Base-by-base conservation (phyloP, 2,888 invertebrate genomes). In the Pegoplata infirma region DNA sequence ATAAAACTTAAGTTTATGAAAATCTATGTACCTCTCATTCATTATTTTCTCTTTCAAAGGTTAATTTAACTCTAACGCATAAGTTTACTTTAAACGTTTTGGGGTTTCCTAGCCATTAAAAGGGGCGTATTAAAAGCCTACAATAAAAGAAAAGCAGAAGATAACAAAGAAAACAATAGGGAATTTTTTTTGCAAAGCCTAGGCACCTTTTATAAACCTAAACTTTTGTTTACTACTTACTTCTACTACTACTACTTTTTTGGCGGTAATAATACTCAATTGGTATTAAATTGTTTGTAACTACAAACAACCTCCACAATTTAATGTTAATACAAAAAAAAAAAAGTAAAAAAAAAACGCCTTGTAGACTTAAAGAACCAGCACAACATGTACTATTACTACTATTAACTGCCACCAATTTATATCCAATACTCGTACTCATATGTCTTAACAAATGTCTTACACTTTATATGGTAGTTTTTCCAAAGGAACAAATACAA, bases 251-350 rank as follows among this genome's bases (percentile, higher is more conserved):
- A 28, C 16, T 58, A 6, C 3, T 55, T 75, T 75, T 75, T 79
- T 71, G 75, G 71, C 51, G 79, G 63, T 72, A 75, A 75, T 72
- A 71, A 58, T 67, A 75, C 71, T 79, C 79, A 79, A 79, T 79
- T 75, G 75, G 79, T 79, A 71, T 79, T 79, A 79, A 79, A 79
- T 75, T 79, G 79, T 79, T 79, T 75, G 79, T 75, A 79, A 79
- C 79, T 79, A 79, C 79, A 79, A 79, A 75, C 79, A 79, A 79
- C 79, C 79, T 79, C 79, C 79, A 79, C 75, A 79, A 79, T 79
- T 79, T 75, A 75, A 72, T 75, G 56, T 49, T 63, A 67, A 69
- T 74, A 77, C 36, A 32, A 56, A 64, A 49, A 40, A 66, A 58
- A 56, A n/a, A n/a, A n/a, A n/a, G n/a, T n/a, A n/a, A n/a, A n/a